Percentiles rank a stretch among this genome's conserved stretches.
Conservation (phyloP, 2,888 invertebrate genomes). For the Rhogogaster chlorosoma region DNA sequence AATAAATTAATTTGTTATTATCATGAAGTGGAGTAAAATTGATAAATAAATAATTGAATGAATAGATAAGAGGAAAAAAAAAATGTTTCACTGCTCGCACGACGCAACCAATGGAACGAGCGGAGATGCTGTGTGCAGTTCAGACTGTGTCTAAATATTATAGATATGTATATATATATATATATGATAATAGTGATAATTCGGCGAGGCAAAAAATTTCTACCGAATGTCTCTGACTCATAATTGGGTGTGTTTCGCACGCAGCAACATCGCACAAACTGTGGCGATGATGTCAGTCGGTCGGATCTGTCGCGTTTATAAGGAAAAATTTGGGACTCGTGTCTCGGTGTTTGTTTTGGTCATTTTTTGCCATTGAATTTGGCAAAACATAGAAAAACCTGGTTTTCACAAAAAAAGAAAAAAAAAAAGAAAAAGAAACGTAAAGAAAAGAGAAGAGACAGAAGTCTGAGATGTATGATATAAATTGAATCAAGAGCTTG, state of each 20-base stretch:
- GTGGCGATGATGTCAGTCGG: slow-evolving; percentile 41
- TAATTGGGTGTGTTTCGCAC: slow-evolving; percentile 41
- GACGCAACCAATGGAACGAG: too few relatives aligned
- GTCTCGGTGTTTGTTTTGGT: not conserved
- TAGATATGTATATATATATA: not conserved
- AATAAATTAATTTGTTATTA: too few relatives aligned
- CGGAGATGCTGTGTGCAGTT: too few relatives aligned
- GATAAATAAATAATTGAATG: not conserved
- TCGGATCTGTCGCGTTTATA: not conserved
- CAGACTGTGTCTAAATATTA: too few relatives aligned
- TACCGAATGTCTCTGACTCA: slow-evolving; percentile 29
- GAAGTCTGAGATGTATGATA: too few relatives aligned
- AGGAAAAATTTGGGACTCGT: not conserved
- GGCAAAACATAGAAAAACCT: too few relatives aligned
- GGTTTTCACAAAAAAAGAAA: too few relatives aligned
- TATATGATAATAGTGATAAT: not conserved
- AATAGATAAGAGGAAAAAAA: not conserved
- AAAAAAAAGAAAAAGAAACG: too few relatives aligned
- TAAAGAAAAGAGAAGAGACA: too few relatives aligned
- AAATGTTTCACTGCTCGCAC: too few relatives aligned
- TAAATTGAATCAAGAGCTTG: too few relatives aligned
- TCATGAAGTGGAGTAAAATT: too few relatives aligned
- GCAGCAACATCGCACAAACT: slow-evolving; percentile 5
- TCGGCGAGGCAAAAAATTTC: not conserved
- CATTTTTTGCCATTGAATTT: not conserved